Evolutionary conservation across 2,797 vertebrate species (phyloP), one percentile per base, ranked within the genome.

Genomic region (Microtus obscurus): DNA sequence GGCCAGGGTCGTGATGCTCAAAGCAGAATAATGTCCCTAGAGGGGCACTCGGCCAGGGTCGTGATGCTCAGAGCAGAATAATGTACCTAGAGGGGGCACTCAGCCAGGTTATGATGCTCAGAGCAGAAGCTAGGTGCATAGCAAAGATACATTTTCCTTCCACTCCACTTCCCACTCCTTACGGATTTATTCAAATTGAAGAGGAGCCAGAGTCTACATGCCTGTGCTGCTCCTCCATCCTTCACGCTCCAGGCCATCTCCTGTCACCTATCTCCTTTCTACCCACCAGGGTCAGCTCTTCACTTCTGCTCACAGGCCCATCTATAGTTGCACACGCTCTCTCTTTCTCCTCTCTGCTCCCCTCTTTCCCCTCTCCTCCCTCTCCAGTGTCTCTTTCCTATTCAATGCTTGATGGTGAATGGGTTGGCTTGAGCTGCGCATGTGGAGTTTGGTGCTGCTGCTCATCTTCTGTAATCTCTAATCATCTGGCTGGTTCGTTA

Each of bases 401-500:
- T 23, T 31, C 37, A 34, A 0, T 37, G 92, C 48, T 51, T 51
- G 83, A 51, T 53, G 45, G 61, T 78, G 29, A 53, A 69, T 48
- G n/a, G n/a, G 37, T 56, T 59, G 76, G 59, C 13, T 53, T 65
- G 71, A 80, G 59, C 89, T 73, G 27, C 92, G 94, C 96, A 93
- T 61, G 95, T 65, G 17, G 85, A 90, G 10, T 93, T 27, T 56
- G 34, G 37, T 76, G 25, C 65, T 92, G 65, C 59, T 96, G 53
- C 43, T 87, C 31, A 0, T 48, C 93, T 91, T 79, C 81, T 91
- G 6, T 83, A 61, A 31, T 16, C 90, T 97, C 81, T 93, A 48
- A 56, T 95, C 19, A 79, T 34, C 56, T 97, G 67, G 73, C 53
- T 97, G 93, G 77, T 61, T 5, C 78, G 61, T 78, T 69, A 17